Conservation (phyloP, 2,113 vertebrate species). For the Strigops habroptila region DNA sequence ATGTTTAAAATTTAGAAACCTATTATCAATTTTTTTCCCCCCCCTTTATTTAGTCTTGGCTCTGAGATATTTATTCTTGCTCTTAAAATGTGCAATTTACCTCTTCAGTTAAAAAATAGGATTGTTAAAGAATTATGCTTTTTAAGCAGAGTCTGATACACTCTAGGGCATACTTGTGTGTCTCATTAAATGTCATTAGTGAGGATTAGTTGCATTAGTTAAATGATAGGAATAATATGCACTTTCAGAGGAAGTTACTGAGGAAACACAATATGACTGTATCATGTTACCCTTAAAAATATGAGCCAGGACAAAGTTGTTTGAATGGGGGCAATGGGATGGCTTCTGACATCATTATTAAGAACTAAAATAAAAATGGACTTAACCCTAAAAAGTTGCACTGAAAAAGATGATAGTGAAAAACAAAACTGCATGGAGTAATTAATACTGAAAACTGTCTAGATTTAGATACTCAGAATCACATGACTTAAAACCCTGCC, state of each 20-base stretch:
- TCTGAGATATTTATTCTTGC: neutral
- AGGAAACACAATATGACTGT: neutral
- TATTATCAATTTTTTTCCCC: neutral
- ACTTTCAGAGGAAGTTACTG: neutral
- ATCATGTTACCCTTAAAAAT: neutral
- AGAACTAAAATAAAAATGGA: slow-evolving; percentile 34
- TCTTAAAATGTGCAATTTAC: neutral
- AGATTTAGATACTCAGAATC: neutral
- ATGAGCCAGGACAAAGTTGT: neutral
- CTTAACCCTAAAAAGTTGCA: slow-evolving; percentile 36
- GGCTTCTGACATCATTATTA: neutral
- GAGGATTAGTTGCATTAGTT: neutral
- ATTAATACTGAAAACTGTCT: slow-evolving; percentile 34
- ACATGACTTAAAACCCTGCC: neutral
- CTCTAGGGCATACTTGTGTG: neutral
- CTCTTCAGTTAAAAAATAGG: neutral
- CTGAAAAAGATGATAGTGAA: slow-evolving; percentile 24
- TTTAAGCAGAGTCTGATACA: neutral
- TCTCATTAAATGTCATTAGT: slow-evolving; percentile 23
- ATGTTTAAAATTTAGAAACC: neutral
- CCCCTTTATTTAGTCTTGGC: neutral
- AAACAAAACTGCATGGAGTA: neutral
- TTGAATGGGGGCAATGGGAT: neutral
- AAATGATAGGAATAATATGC: slow-evolving; percentile 9
- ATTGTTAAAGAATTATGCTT: neutral